phyloP scores from a whole-genome alignment of 2,113 vertebrate species.

The Aspiorhynchus laticeps region DNA sequence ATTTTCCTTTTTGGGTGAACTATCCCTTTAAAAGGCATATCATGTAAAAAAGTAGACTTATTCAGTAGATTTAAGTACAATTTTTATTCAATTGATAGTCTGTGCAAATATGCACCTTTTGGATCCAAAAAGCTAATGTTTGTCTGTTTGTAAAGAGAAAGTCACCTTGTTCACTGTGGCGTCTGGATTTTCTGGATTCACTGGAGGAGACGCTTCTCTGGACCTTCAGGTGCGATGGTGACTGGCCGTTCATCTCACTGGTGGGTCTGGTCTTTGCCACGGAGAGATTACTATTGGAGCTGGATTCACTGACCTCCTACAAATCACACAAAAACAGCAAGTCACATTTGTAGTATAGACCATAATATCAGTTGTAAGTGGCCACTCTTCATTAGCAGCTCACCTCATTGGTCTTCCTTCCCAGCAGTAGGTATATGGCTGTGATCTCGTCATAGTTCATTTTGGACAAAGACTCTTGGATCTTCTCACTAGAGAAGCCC shows the following conservation, averaged over 20 bases:
- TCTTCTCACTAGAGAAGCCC: slow-evolving; percentile 97
- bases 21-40: too few species aligned
- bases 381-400: slow-evolving; percentile 34
- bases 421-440: slow-evolving; percentile 94
- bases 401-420: slow-evolving; percentile 95
- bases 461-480: slow-evolving; percentile 96
- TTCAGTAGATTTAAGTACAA: too few species aligned
- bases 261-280: slow-evolving; percentile 90
- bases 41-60: background rate
- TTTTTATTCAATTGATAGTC: background rate
- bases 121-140: background rate
- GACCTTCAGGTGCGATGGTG: slow-evolving; percentile 91
- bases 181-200: slow-evolving; percentile 86
- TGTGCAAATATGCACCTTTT: background rate
- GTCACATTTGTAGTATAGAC: background rate
- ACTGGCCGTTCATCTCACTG: slow-evolving; percentile 95
- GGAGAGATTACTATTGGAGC: slow-evolving; percentile 94
- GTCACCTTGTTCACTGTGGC: slow-evolving; percentile 96
- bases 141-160: background rate
- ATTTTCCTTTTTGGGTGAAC: too few species aligned
- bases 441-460: slow-evolving; percentile 99
- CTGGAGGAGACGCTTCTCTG: slow-evolving; percentile 92
- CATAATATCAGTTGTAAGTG: background rate
- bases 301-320: slow-evolving; percentile 91
- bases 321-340: slow-evolving; percentile 6